Evolutionary conservation across 1,140 invertebrate species (phyloP), one percentile per base, ranked within the genome.

Genomic region (Littorina saxatilis): DNA sequence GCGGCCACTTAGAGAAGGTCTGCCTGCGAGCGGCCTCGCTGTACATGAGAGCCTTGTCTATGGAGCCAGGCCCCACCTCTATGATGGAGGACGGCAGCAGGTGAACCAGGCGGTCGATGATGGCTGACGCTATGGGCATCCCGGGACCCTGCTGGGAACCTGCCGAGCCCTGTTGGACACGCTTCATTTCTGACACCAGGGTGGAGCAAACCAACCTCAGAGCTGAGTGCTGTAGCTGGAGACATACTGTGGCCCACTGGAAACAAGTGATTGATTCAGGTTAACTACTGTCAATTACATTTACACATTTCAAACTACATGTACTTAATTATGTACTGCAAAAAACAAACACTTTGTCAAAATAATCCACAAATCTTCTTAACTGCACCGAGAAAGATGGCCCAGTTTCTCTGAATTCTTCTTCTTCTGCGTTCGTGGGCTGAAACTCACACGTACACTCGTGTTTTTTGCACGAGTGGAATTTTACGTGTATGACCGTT

Each of bases 1-100:
- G 97, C 58, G 97, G 97, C 97, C 97, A 99, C 90, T 96, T 95
- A 82, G 95, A 95, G 92, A 98, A 99, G 0, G 97, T 98, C 88
- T 97, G 96, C 83, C 96, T 94, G 58, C 97, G 94, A 66, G 96
- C 95, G 1, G 96, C 96, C 93, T 99, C 97, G 82, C 96, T 98
- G 90, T 96, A 97, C 97, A 99, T 98, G 58, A 91, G 78, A 9
- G 88, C 74, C 39, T 90, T 86, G 76, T 93, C 91, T 7, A 90
- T 87, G n/a, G 86, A 75, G 79, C 87, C 82, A 85, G 83, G 82
- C 23, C 81, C 82, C 5, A 87, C 79, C 55, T 90, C 88, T 80
- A 86, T 23, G 58, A 83, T 50, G 78, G 70, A 85, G 79, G 81
- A 85, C 9, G 88, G 86, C 63, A 95, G 89, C 88, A 98, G 94